A percentile compares a stretch with the other conserved stretches of the same genome.
phyloP scores from a whole-genome alignment of 2,113 vertebrate species.

The Callorhinus ursinus region DNA sequence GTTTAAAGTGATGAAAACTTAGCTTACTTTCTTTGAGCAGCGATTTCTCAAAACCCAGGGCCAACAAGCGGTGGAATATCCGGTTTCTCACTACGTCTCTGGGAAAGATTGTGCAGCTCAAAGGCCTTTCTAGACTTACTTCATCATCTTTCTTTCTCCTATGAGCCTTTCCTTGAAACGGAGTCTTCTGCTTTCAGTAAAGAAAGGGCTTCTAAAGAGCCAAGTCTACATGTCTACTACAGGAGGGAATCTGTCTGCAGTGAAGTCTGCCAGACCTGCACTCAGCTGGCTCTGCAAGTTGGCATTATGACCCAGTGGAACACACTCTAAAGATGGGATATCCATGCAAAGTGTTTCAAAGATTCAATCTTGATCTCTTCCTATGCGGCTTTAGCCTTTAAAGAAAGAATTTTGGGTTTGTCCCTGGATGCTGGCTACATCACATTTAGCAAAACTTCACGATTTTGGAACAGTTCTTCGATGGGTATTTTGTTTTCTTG shows the following conservation, averaged over 20 bases:
- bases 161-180: background rate
- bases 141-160: background rate
- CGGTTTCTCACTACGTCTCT: background rate
- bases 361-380: background rate
- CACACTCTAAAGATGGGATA: background rate
- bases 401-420: background rate
- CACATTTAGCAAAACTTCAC: slow-evolving; percentile 50
- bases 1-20: background rate
- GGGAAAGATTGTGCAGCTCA: background rate
- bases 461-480: background rate
- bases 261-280: background rate
- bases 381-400: background rate
- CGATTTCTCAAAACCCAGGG: background rate
- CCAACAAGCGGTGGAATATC: background rate
- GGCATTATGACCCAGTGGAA: background rate
- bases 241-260: background rate
- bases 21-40: background rate
- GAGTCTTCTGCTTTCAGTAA: background rate
- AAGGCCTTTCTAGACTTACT: background rate
- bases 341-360: background rate
- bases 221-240: background rate
- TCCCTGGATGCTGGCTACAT: background rate
- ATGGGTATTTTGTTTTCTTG: background rate
- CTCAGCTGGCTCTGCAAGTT: background rate
- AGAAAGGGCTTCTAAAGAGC: background rate